Conservation (phyloP, 2,888 invertebrate genomes). For the Cybosia mesomella region DNA sequence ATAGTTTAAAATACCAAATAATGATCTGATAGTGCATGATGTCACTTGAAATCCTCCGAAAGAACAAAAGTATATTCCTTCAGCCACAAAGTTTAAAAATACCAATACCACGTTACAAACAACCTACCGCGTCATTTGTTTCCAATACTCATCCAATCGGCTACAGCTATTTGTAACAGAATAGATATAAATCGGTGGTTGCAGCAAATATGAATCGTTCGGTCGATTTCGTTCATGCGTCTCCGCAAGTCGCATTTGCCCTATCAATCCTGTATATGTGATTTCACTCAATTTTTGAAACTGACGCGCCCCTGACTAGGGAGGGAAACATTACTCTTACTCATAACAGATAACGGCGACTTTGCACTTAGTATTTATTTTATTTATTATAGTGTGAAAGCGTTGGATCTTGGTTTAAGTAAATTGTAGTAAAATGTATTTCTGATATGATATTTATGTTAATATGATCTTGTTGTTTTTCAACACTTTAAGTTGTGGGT, state of each 20-base stretch:
- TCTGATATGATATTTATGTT: neutral
- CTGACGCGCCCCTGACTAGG: constrained; percentile 75
- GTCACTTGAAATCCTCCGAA: too few relatives aligned
- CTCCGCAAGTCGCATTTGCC: constrained; percentile 62
- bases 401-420: neutral
- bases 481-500: neutral
- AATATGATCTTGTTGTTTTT: neutral
- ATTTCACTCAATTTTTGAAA: constrained; percentile 86
- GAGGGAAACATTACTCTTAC: constrained; percentile 75
- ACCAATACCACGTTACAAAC: constrained; percentile 43
- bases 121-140: constrained; percentile 76
- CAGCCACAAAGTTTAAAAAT: constrained; percentile 36
- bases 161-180: constrained; percentile 78
- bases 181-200: constrained; percentile 81
- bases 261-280: constrained; percentile 83
- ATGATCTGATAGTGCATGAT: too few relatives aligned
- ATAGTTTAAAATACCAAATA: neutral
- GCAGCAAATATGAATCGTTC: constrained; percentile 76
- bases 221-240: constrained; percentile 62
- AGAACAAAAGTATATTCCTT: constrained; percentile 10
- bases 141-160: constrained; percentile 77
- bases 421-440: neutral
- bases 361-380: constrained; percentile 56
- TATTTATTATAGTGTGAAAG: constrained; percentile 45
- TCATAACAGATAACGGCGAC: constrained; percentile 72